A percentile compares a stretch with the other conserved stretches of the same genome.
phyloP scores from a whole-genome alignment of 2,113 vertebrate species.

The Riparia riparia region DNA sequence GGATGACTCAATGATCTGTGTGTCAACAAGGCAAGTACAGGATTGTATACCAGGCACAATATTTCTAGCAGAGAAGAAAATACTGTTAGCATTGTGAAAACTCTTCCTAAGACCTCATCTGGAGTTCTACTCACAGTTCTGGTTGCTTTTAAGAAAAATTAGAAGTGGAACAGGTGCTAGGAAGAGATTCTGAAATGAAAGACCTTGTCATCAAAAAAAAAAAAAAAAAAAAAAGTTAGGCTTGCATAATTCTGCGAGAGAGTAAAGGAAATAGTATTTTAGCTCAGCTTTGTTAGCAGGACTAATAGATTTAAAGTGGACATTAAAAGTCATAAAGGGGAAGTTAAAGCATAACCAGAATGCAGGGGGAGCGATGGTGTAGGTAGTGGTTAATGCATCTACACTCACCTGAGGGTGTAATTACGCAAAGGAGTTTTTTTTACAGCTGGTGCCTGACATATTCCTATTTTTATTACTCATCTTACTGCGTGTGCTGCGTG shows the following conservation, averaged over 20 bases:
- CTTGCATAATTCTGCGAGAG: neutral
- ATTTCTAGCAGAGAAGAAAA: neutral
- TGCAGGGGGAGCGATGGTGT: neutral
- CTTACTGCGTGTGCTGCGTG: neutral
- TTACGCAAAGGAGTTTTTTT: neutral
- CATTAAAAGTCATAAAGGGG: neutral
- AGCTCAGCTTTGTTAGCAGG: neutral
- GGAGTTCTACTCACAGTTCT: neutral
- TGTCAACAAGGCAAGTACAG: neutral
- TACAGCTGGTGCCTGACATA: neutral
- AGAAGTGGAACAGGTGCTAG: neutral
- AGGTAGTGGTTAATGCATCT: neutral
- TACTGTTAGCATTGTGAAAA: neutral
- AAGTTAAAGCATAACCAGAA: neutral
- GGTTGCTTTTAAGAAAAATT: neutral
- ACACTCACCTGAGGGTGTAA: neutral
- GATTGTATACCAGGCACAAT: neutral
- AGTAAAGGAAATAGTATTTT: neutral
- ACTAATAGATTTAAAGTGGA: neutral
- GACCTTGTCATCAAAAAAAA: neutral
- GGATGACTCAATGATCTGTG: fast-evolving
- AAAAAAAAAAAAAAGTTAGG: neutral
- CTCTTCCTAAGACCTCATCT: neutral
- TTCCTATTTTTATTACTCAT: neutral
- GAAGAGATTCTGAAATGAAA: neutral